phyloP scores from a whole-genome alignment of 2,113 vertebrate genomes.

The Podarcis muralis region DNA sequence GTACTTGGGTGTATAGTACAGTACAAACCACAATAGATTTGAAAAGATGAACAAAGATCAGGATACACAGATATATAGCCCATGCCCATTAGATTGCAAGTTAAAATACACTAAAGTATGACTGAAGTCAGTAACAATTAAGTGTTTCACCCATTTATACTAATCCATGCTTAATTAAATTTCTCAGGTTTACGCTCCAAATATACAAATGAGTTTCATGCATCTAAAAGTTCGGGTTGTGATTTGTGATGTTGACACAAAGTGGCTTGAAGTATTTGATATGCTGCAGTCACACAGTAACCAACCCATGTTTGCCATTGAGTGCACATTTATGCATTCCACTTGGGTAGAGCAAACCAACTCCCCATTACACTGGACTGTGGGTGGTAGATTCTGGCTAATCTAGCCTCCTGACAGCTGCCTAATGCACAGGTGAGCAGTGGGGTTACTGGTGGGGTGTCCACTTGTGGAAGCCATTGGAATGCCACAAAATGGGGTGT shows the following conservation, averaged over 20 bases:
- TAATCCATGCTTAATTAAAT: background rate
- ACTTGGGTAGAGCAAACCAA: no score
- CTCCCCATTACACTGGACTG: no score
- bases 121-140: background rate
- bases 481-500: no score
- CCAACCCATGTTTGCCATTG: background rate
- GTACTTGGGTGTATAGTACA: background rate
- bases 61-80: no score
- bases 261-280: background rate
- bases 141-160: background rate
- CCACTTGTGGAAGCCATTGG: no score
- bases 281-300: no score
- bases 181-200: background rate
- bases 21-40: background rate
- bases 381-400: no score
- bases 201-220: background rate
- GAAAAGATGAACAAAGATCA: background rate
- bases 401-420: no score
- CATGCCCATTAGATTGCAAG: background rate
- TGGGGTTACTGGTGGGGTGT: no score
- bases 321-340: background rate
- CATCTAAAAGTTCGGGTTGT: background rate
- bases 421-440: no score
- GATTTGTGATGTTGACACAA: background rate
- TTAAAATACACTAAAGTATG: background rate